Evolutionary conservation across 2,888 invertebrate genomes (phyloP), one percentile per base, ranked within the genome.

Genomic region (Laothoe populi): DNA sequence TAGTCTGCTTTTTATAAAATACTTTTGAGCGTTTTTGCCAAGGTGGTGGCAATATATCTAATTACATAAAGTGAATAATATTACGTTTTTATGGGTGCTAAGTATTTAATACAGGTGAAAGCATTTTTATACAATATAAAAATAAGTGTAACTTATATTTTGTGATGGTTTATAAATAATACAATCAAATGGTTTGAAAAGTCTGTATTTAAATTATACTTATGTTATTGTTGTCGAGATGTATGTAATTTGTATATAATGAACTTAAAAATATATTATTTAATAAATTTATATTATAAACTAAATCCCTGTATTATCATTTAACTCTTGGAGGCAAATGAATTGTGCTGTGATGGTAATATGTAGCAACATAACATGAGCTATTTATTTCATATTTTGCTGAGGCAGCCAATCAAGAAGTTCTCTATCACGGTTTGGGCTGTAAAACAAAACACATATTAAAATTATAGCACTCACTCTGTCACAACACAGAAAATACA

Each of bases 361-460:
- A 80, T 74, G 78, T 84, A 86, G 85, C 87, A 87, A 87, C 81
- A 76, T 80, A 88, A 88, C 73, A 79, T 81, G 79, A 82, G 79
- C 78, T 75, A 75, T 65, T 59, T 69, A n/a, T 68, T 84, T 90
- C 80, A 93, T 81, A 91, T 88, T 82, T 92, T 93, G 82, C 90
- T 88, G 79, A 93, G 90, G 82, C 91, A 92, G 77, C 94, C 94
- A 73, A 95, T 93, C 73, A 95, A 88, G 84, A 94, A 95, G 84
- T 96, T 96, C 84, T 96, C 96, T 78, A 97, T 94, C 73, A 96
- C 96, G 71, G 96, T 95, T 93, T 96, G 96, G 35, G 96, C 96
- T 94, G 94, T n/a, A 72, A 93, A 94, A 77, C 74, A 78, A 68
- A 73, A 64, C 16, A 31, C 5, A 31, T 31, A 31, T 46, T 31